Evolutionary conservation across 1,140 invertebrate species (phyloP).

Genomic region (Drosophila setifemur): DNA sequence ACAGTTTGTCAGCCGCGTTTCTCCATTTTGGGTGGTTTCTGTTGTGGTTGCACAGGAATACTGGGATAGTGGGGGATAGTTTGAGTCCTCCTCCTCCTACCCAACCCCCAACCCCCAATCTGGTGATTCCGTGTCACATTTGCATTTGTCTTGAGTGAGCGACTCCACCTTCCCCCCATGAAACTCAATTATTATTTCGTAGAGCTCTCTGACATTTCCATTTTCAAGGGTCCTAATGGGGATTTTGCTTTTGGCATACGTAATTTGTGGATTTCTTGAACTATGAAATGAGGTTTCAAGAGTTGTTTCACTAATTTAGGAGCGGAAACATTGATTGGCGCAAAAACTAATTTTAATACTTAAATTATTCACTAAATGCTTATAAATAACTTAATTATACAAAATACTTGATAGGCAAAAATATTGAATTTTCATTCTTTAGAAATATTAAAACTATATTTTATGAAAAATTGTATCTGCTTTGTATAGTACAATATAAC

Average conservation of each 20-base stretch:
- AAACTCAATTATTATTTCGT: constrained; percentile 46
- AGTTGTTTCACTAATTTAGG: too few species aligned
- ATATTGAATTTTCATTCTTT: too few species aligned
- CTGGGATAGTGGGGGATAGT: constrained; percentile 45
- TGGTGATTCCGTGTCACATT: constrained; percentile 65
- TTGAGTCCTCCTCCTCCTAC: constrained; percentile 25
- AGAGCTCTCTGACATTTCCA: constrained; percentile 20
- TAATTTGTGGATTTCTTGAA: background rate
- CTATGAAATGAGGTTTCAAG: background rate
- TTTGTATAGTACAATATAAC: too few species aligned
- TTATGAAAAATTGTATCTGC: too few species aligned
- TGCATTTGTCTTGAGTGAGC: constrained; percentile 65
- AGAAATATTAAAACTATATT: too few species aligned
- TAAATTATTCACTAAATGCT: too few species aligned
- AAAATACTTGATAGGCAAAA: too few species aligned
- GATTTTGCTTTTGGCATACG: background rate
- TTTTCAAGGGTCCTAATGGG: constrained; percentile 1
- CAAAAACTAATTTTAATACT: too few species aligned
- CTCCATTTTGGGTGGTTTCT: constrained; percentile 25
- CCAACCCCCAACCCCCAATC: background rate
- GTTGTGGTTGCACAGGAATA: background rate
- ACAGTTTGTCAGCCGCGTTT: constrained; percentile 76
- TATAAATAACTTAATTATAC: too few species aligned
- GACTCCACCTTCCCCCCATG: background rate
- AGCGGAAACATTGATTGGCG: too few species aligned